Conservation (phyloP, 2,888 invertebrate species). For the Morinoia aosen region DNA sequence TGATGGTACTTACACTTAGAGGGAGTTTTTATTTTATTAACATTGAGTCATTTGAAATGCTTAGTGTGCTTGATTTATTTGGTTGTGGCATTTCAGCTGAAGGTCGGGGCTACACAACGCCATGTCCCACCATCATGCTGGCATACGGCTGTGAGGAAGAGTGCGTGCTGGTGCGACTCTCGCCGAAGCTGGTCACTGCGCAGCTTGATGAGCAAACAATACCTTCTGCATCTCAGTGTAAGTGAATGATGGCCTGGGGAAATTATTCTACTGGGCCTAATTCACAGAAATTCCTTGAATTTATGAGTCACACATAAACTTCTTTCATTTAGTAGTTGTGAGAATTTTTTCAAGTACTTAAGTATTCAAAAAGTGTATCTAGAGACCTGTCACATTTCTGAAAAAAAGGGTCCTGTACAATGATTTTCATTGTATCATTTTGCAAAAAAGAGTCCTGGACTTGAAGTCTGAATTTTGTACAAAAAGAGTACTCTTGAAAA, state of each 20-base stretch:
- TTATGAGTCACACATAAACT: too few relatives aligned
- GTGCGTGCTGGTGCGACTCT: conserved; percentile 60
- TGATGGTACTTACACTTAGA: background rate
- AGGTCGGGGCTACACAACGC: conserved; percentile 14
- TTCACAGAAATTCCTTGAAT: too few relatives aligned
- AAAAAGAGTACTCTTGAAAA: too few relatives aligned
- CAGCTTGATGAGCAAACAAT: background rate
- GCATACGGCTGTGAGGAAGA: conserved; percentile 61
- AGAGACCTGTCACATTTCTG: too few relatives aligned
- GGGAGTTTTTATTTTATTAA: background rate
- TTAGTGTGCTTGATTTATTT: background rate
- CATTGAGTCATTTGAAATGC: background rate
- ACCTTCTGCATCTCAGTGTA: conserved; percentile 16
- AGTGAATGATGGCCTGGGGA: background rate
- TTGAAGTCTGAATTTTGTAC: too few relatives aligned
- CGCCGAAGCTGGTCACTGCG: conserved; percentile 54
- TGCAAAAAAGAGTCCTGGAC: too few relatives aligned
- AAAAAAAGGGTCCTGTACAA: too few relatives aligned
- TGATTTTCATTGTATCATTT: too few relatives aligned
- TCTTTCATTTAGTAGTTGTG: too few relatives aligned
- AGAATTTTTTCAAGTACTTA: too few relatives aligned
- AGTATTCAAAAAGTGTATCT: too few relatives aligned
- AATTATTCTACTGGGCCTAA: background rate
- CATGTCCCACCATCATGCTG: conserved; percentile 58
- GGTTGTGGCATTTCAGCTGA: background rate